Evolutionary conservation across 1,140 invertebrate species (phyloP), one percentile per base, ranked within the genome.

Genomic region (Asobara japonica): DNA sequence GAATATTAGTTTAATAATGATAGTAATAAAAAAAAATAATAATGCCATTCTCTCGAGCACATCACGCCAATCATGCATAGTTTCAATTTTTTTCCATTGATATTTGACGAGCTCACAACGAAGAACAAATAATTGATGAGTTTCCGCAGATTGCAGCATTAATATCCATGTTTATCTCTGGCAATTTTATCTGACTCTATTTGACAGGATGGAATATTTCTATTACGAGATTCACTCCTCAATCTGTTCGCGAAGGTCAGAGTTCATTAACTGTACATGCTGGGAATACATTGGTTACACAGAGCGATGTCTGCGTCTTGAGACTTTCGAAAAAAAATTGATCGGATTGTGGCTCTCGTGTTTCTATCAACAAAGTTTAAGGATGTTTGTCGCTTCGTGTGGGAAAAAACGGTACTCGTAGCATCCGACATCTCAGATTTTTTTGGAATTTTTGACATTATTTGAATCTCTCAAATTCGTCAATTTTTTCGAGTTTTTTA

Each of bases 211-310:
- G 16, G 45, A 51, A 51, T 56, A 56, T 25, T 56, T 56, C 51
- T 56, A 56, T 56, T 56, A 56, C 51, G 22, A 13, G 51, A 56
- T 56, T 18, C 45, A 51, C 16, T 56, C 51, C 22, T 56, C 18
- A 27, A 25, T 25, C 18, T 25, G 51, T 5, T 56, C 18, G 22
- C 22, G 18, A 56, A 56, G 51, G 51, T 56, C 25, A 56, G 51
- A 56, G 51, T 25, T 56, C 51, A 56, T 56, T 56, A 56, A 56
- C 51, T 56, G 51, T 56, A 56, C 51, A 56, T 56, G 51, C 51
- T 45, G 41, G 41, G 10, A 11, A 45, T 45, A 18, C n/a, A 16
- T 16, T 16, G 41, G 5, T 16, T 45, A n/a, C 2, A 16, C n/a
- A 5, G 7, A 7, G 13, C 6, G 6, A 16, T 45, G 7, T 45